Evolutionary conservation across 2,113 vertebrate species (phyloP).

Genomic region (Petrocephalus zakoni): DNA sequence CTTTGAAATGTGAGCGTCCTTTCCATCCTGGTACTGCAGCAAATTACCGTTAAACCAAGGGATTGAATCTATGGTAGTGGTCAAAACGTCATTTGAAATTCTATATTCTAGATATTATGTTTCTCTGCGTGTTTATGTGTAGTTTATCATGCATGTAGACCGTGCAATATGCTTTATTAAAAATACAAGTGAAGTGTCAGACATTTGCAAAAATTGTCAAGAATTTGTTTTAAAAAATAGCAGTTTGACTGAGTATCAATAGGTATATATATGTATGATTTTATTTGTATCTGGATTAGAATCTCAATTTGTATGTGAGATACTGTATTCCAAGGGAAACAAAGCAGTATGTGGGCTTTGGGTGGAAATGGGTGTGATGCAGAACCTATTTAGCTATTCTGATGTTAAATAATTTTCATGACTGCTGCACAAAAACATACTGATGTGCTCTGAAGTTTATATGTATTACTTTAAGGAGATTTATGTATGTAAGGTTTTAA

Average conservation of each 20-base stretch:
- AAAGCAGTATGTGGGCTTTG: not conserved
- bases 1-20: not conserved
- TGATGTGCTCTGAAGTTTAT: not conserved
- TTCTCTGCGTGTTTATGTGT: not conserved
- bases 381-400: not conserved
- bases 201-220: not conserved
- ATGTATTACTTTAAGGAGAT: not conserved
- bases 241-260: not conserved
- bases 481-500: not conserved
- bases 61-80: not conserved
- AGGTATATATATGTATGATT: not conserved
- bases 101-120: not conserved
- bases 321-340: not conserved
- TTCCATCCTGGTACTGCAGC: not conserved
- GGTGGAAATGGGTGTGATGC: not conserved
- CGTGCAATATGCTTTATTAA: not conserved
- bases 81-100: not conserved
- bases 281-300: not conserved
- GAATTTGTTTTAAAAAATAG: not conserved
- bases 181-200: not conserved
- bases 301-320: not conserved
- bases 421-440: not conserved
- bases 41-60: not conserved
- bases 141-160: not conserved
- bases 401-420: not conserved